Evolutionary conservation across 2,888 invertebrate species (phyloP).

Genomic region (Trissonchulus sp.): DNA sequence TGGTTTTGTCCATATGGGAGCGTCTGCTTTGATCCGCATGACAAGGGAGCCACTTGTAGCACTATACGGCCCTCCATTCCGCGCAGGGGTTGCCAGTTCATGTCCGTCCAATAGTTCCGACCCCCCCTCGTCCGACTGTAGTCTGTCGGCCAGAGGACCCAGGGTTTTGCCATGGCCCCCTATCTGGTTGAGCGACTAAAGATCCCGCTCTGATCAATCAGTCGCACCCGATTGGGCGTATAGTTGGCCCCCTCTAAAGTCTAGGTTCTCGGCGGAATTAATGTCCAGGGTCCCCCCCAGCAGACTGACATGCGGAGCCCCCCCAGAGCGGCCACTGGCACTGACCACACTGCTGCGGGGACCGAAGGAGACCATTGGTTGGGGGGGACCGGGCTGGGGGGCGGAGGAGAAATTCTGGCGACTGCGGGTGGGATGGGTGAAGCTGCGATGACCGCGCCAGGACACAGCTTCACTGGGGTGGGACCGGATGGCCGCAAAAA

Average conservation of each 20-base stretch:
- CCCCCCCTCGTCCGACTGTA: constrained; percentile 78
- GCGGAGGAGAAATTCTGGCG: neutral
- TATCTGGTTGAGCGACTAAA: constrained; percentile 44
- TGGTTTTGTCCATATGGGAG: constrained; percentile 84
- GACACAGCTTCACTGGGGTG: neutral
- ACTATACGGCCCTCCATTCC: constrained; percentile 89
- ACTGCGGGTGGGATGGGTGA: constrained; percentile 10
- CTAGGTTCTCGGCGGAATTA: no score
- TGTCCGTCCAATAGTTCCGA: constrained; percentile 70
- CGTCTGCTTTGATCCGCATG: constrained; percentile 78
- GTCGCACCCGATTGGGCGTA: neutral
- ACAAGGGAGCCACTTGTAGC: constrained; percentile 86
- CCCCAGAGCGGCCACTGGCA: neutral
- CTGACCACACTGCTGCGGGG: neutral
- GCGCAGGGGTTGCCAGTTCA: constrained; percentile 74
- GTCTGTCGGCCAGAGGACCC: constrained; percentile 90
- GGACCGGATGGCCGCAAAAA: no score
- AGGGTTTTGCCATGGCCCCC: constrained; percentile 43
- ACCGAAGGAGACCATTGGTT: neutral
- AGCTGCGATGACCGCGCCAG: neutral
- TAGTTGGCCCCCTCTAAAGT: no score
- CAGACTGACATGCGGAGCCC: no score
- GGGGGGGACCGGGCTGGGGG: neutral
- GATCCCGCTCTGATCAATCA: constrained; percentile 34
- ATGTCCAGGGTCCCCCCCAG: no score